Percentiles rank a stretch among this genome's conserved stretches.
phyloP scores from a whole-genome alignment of 2,113 vertebrate species.

The Dolichallabes microphthalmus region DNA sequence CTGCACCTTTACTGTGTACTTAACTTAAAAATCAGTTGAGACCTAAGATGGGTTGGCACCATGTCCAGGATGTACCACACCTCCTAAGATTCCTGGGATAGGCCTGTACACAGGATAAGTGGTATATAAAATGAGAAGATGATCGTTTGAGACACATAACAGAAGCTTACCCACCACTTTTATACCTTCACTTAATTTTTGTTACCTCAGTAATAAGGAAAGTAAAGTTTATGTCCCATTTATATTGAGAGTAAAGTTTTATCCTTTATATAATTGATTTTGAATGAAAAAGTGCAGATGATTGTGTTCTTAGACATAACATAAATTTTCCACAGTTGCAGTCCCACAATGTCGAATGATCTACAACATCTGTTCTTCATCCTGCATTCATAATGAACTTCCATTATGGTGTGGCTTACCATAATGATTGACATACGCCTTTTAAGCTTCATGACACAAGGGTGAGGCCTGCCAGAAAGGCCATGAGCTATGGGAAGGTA shows the following conservation, averaged over 20 bases:
- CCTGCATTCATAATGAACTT: conserved; percentile 95
- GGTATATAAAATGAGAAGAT: no score
- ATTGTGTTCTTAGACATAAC: conserved; percentile 65
- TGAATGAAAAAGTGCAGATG: background rate
- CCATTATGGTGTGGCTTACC: conserved; percentile 74
- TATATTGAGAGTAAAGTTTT: background rate
- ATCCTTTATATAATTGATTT: background rate
- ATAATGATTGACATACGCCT: conserved; percentile 99
- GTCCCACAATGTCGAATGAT: conserved; percentile 95
- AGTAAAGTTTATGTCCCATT: background rate
- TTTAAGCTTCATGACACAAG: conserved; percentile 93
- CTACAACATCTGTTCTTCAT: conserved; percentile 98
- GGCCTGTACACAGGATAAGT: no score
- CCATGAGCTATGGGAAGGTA: conserved; percentile 85
- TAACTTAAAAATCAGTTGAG: background rate
- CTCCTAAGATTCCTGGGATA: no score
- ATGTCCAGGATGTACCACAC: no score
- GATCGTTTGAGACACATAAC: background rate
- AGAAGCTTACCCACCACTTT: background rate
- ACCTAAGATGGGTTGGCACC: no score
- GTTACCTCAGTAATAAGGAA: background rate
- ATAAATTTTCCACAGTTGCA: conserved; percentile 93
- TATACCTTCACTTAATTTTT: background rate
- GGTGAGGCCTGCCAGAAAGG: conserved; percentile 92
- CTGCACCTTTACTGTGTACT: background rate